Percentiles rank a stretch among this genome's conserved stretches.
These are phyloP conservation scores for Amphipyra tragopoginis DNA, from an alignment of 2,888 invertebrate genomes.

Conservation along the genomic window DNA sequence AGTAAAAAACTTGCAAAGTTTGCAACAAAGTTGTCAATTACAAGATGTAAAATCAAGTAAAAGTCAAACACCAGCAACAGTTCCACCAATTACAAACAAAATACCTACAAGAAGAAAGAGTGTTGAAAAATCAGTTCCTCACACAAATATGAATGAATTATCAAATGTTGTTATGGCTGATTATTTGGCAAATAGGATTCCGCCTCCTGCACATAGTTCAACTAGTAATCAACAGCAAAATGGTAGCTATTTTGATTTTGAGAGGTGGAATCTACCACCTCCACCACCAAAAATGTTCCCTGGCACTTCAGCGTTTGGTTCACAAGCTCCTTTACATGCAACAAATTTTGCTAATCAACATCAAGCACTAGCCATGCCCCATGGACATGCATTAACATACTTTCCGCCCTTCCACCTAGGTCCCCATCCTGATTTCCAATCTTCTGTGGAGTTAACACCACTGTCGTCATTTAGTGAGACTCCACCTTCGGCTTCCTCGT, in stretches of 20 bases:
- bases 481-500: slow-evolving; percentile 90
- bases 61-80: slow-evolving; percentile 75
- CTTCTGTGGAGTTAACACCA: slow-evolving; percentile 92
- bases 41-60: slow-evolving; percentile 89
- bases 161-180: slow-evolving; percentile 89
- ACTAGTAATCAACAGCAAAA: slow-evolving; percentile 90
- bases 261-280: slow-evolving; percentile 94
- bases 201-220: slow-evolving; percentile 93
- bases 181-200: slow-evolving; percentile 91
- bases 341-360: slow-evolving; percentile 91
- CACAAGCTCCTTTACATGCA: slow-evolving; percentile 90
- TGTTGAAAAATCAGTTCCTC: slow-evolving; percentile 86
- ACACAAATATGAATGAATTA: slow-evolving; percentile 87
- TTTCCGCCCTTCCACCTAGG: slow-evolving; percentile 94
- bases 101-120: slow-evolving; percentile 89
- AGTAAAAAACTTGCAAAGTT: slow-evolving; percentile 92
- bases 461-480: slow-evolving; percentile 90
- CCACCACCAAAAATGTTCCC: slow-evolving; percentile 93
- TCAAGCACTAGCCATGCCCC: slow-evolving; percentile 92
- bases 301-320: slow-evolving; percentile 89
- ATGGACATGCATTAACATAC: slow-evolving; percentile 93
- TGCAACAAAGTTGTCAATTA: slow-evolving; percentile 90
- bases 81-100: slow-evolving; percentile 69
- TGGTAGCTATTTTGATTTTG: slow-evolving; percentile 94
- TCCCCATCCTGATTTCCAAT: slow-evolving; percentile 92